Base-by-base conservation (phyloP, 2,888 invertebrate genomes). In the Melipona beecheii region DNA sequence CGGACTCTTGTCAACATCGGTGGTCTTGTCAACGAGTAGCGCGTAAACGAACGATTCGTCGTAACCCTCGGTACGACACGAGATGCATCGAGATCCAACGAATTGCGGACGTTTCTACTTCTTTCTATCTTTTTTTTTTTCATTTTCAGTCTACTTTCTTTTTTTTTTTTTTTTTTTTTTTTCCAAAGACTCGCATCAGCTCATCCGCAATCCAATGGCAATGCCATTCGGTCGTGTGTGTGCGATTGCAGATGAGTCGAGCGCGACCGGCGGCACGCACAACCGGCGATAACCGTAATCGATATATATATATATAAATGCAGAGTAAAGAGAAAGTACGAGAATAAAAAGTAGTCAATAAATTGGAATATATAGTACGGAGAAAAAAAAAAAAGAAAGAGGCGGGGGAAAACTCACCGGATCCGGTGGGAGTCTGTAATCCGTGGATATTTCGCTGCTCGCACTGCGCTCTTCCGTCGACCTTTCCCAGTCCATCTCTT, bases 401-500 rank as follows among this genome's bases (percentile, higher is more conserved):
- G 43, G 43, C 43, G 43, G 43, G 43, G 86, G 84, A 71, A 71
- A 80, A 94, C 97, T 96, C 95, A 98, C 98, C 95, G 97, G 96
- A 95, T 98, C 98, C 97, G 97, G 93, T 89, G 97, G 97, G 95
- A 97, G 96, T 95, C 97, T 96, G 95, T 97, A 98, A 89, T 98
- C 98, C 76, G 96, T 96, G 89, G 97, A 96, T 94, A 96, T 95
- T 95, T 97, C 97, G 86, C 96, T 97, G 91, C 96, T 96, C 92
- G 96, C 96, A 94, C 97, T 97, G 79, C 98, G 97, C 91, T 98
- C 98, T 92, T 96, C 96, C 89, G 95, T 95, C 92, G 96, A 96
- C 93, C 97, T 95, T 92, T 97, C 97, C 97, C 97, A 98, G 94
- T 98, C 98, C 92, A 97, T 96, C 96, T 98, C 98, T 95, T 98